phyloP scores from a whole-genome alignment of 2,797 vertebrate genomes.

The Malacoctenus gilli region DNA sequence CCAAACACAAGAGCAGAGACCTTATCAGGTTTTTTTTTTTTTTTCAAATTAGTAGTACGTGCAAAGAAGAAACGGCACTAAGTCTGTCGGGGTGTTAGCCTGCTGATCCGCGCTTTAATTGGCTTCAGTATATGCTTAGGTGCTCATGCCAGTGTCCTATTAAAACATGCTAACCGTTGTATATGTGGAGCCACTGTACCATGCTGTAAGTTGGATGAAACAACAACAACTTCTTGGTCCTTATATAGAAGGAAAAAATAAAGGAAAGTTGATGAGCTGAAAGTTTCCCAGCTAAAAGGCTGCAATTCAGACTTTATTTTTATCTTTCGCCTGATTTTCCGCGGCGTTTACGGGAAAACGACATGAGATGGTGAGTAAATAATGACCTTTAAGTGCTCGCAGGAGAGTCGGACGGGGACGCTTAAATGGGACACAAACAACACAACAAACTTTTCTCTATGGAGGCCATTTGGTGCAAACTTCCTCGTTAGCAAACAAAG shows the following conservation, averaged over 20 bases:
- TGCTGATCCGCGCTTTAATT: slow-evolving; percentile 60
- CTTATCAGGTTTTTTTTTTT: slow-evolving; percentile 60
- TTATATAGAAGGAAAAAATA: slow-evolving; percentile 15
- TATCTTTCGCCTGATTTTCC: neutral
- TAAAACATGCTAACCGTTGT: slow-evolving; percentile 50
- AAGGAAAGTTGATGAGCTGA: slow-evolving; percentile 14
- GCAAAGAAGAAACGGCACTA: slow-evolving; percentile 26
- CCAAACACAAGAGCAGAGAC: slow-evolving; percentile 57
- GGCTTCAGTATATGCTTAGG: slow-evolving; percentile 58
- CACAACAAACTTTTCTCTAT: too few species aligned
- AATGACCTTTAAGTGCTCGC: too few species aligned
- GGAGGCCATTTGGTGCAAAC: too few species aligned
- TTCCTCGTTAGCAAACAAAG: too few species aligned
- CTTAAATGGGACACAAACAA: too few species aligned
- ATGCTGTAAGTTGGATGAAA: slow-evolving; percentile 39
- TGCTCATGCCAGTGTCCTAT: slow-evolving; percentile 47
- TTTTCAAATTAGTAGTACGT: slow-evolving; percentile 54
- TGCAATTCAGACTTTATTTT: slow-evolving; percentile 5
- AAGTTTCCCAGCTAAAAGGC: slow-evolving; percentile 18
- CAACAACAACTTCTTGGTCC: slow-evolving; percentile 30
- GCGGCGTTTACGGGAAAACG: too few species aligned
- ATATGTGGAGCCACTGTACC: slow-evolving; percentile 43
- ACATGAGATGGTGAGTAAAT: too few species aligned
- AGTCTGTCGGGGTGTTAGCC: slow-evolving; percentile 40
- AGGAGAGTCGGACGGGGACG: too few species aligned